A percentile compares a stretch with the other conserved stretches of the same genome.
Evolutionary conservation across 2,888 invertebrate genomes (phyloP).

Genomic region (Tryphoninae sp.): DNA sequence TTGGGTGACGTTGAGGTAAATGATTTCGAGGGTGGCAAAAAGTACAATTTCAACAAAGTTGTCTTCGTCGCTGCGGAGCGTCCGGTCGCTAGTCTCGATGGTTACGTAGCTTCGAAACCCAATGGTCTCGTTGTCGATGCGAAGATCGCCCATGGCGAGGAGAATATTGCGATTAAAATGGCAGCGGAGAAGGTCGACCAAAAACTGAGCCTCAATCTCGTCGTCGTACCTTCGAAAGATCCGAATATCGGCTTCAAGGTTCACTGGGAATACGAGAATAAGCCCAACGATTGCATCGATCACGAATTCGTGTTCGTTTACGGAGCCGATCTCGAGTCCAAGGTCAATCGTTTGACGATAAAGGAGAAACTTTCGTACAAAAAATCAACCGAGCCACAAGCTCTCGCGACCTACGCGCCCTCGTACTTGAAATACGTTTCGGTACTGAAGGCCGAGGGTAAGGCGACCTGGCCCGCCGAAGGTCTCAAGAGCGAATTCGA

Average conservation of each 20-base stretch:
- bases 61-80: conserved; percentile 80
- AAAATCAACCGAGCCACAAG: conserved; percentile 60
- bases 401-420: conserved; percentile 25
- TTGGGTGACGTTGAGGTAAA: conserved; percentile 83
- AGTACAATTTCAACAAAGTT: conserved; percentile 85
- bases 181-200: conserved; percentile 80
- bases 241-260: conserved; percentile 85
- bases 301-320: conserved; percentile 84
- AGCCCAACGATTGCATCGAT: conserved; percentile 75
- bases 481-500: conserved; percentile 81
- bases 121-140: conserved; percentile 82
- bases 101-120: conserved; percentile 81
- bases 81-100: conserved; percentile 82
- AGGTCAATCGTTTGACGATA: conserved; percentile 83
- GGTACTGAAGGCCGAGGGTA: conserved; percentile 61
- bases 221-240: conserved; percentile 84
- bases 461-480: conserved; percentile 74
- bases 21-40: conserved; percentile 80
- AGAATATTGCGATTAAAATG: conserved; percentile 81
- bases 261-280: conserved; percentile 83
- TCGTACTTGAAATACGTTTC: conserved; percentile 47
- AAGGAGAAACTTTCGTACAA: conserved; percentile 63
- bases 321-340: conserved; percentile 84
- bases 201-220: conserved; percentile 82
- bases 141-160: conserved; percentile 82